A percentile compares a stretch with the other conserved stretches of the same genome.
Evolutionary conservation across 2,888 invertebrate species (phyloP).

Genomic region (Zygogramma bicolorata): DNA sequence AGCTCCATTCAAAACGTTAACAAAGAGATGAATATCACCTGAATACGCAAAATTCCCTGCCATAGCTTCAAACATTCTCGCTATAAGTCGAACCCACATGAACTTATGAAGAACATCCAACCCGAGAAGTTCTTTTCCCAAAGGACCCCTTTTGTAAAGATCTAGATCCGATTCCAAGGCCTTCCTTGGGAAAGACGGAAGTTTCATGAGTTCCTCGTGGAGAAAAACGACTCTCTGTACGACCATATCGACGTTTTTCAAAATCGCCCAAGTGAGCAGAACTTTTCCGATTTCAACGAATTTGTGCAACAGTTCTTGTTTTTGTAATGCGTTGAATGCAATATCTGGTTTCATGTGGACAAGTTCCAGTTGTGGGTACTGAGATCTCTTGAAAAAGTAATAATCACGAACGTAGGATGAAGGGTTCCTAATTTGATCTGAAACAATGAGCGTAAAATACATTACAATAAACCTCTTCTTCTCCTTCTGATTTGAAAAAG

Average conservation of each 20-base stretch:
- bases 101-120: conserved; percentile 98
- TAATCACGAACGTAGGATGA: conserved; percentile 95
- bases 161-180: conserved; percentile 97
- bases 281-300: conserved; percentile 98
- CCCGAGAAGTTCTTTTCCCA: conserved; percentile 78
- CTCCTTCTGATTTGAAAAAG: no score
- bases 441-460: conserved; percentile 9
- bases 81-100: conserved; percentile 97
- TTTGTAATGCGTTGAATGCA: conserved; percentile 90
- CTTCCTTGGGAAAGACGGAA: conserved; percentile 98
- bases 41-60: conserved; percentile 97
- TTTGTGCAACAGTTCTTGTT: conserved; percentile 91
- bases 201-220: conserved; percentile 98
- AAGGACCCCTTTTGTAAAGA: conserved; percentile 88
- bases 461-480: background rate
- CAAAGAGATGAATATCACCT: conserved; percentile 95
- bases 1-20: conserved; percentile 97
- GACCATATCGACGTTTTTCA: conserved; percentile 94
- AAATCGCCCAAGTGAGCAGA: conserved; percentile 89
- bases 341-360: conserved; percentile 93
- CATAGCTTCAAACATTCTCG: conserved; percentile 98
- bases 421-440: conserved; percentile 97
- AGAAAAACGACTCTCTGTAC: conserved; percentile 98
- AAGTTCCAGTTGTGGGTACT: conserved; percentile 96
- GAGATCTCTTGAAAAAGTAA: conserved; percentile 82